Base-by-base conservation (phyloP, 2,888 invertebrate species). In the Trachelus troglodyta region DNA sequence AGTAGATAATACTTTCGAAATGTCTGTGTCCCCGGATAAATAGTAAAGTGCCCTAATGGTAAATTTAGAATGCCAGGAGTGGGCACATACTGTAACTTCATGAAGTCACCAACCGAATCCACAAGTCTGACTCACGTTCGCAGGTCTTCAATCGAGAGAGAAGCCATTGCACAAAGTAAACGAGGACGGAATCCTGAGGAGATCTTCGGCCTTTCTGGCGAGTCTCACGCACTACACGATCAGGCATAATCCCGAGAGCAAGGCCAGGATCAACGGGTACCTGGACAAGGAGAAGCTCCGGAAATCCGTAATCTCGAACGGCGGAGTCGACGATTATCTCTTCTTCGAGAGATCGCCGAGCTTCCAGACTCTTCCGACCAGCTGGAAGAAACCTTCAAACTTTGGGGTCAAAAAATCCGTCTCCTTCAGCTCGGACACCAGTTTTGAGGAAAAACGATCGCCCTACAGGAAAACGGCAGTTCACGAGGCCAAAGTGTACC, bases 401-500 rank as follows among this genome's bases (percentile, higher is more conserved):
- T 68, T 68, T 3, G 82, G 83, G 3, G 87, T 88, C 15, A 90
- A 90, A 78, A 91, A 91, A 79, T 90, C 89, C 11, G 91, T 91
- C 4, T 91, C 91, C 4, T 91, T 91, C 83, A 90, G 91, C 80
- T 87, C 88, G 34, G 90, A 90, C 79, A 90, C 91, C 77, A 89
- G 88, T 76, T 90, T 91, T 76, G 85, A 88, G 75, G 87, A 87
- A 77, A 88, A 84, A 69, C 81, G 85, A 79, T 83, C 87, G 9
- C 81, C 84, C 30, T 83, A 85, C 12, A 82, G 79, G 69, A 87
- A 84, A 79, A 87, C 83, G 75, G 75, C 83, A 69, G 85, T 90
- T 34, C 91, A 91, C 89, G 91, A 91, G 83, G 87, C 87, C 35
- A 90, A 89, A 81, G 85, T 90, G 69, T 91, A 91, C 68, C 86